Evolutionary conservation across 2,888 invertebrate genomes (phyloP).

Genomic region (Agrotis clavis): DNA sequence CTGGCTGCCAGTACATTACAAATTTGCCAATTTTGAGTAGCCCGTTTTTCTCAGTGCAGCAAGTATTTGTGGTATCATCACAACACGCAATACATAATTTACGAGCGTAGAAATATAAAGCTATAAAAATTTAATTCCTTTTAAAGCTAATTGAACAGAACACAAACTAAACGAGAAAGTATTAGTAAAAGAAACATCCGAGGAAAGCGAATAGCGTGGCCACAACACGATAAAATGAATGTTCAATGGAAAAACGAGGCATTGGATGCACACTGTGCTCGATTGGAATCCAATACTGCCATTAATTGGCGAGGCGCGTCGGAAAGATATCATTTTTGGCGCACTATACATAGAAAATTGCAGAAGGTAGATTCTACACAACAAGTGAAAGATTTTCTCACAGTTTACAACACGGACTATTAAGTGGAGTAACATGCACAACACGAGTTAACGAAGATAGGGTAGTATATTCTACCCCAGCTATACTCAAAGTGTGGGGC

Average conservation of each 20-base stretch:
- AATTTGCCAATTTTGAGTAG: too few relatives aligned
- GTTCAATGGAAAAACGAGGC: conserved; percentile 48
- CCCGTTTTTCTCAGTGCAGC: too few relatives aligned
- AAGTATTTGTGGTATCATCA: too few relatives aligned
- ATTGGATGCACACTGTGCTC: conserved; percentile 43
- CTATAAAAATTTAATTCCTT: too few relatives aligned
- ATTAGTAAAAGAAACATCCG: conserved; percentile 15
- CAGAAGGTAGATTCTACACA: background rate
- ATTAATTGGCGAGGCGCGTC: conserved; percentile 52
- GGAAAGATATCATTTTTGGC: conserved; percentile 49
- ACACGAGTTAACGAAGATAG: too few relatives aligned
- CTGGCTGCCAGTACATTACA: too few relatives aligned
- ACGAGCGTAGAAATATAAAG: background rate
- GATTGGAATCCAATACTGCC: conserved; percentile 56
- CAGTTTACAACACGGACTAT: background rate
- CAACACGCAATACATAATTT: background rate
- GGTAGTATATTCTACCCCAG: too few relatives aligned
- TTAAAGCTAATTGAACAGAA: background rate
- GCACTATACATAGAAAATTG: background rate
- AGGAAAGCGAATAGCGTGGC: conserved; percentile 18
- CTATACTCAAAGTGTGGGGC: too few relatives aligned
- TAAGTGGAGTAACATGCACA: background rate
- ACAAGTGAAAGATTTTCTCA: background rate
- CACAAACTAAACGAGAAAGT: conserved; percentile 16
- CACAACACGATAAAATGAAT: conserved; percentile 28